Evolutionary conservation across 2,113 vertebrate species (phyloP).

Genomic region (Entelurus aequoreus): DNA sequence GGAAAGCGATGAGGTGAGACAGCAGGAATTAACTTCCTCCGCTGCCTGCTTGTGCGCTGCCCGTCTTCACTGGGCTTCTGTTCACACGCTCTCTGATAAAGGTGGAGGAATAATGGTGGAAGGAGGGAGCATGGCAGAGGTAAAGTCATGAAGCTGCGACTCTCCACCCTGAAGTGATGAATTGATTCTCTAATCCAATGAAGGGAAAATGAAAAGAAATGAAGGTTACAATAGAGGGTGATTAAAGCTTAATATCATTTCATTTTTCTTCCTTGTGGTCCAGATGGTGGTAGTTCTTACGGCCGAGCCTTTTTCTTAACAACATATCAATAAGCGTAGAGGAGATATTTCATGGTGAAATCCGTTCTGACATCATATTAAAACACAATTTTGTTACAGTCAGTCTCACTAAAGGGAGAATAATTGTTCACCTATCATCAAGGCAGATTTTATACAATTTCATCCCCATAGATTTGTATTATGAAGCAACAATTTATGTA

Average conservation of each 20-base stretch:
- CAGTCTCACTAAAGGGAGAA: background rate
- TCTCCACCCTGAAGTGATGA: constrained; percentile 27
- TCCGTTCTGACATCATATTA: background rate
- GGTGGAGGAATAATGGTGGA: constrained; percentile 17
- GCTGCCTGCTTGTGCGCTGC: constrained; percentile 31
- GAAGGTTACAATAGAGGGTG: constrained; percentile 23
- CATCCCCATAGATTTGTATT: background rate
- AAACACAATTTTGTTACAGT: constrained; percentile 1
- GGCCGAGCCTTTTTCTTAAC: constrained; percentile 2
- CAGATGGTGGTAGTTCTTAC: background rate
- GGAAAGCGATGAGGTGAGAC: constrained; percentile 72
- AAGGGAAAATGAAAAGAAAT: constrained; percentile 24
- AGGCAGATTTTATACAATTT: background rate
- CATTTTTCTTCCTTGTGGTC: constrained; percentile 8
- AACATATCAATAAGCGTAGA: background rate
- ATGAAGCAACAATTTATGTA: too few relatives aligned
- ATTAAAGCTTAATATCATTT: constrained; percentile 27
- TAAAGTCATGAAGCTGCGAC: constrained; percentile 15
- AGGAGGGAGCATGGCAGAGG: constrained; percentile 1
- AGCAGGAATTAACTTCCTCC: constrained; percentile 65
- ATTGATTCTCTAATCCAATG: constrained; percentile 35
- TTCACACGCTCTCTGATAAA: constrained; percentile 48
- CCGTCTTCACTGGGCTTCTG: constrained; percentile 39
- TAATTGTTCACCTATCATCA: background rate
- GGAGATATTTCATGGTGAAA: background rate